Conservation (phyloP, 1,140 invertebrate species). For the Drosophila setifemur region DNA sequence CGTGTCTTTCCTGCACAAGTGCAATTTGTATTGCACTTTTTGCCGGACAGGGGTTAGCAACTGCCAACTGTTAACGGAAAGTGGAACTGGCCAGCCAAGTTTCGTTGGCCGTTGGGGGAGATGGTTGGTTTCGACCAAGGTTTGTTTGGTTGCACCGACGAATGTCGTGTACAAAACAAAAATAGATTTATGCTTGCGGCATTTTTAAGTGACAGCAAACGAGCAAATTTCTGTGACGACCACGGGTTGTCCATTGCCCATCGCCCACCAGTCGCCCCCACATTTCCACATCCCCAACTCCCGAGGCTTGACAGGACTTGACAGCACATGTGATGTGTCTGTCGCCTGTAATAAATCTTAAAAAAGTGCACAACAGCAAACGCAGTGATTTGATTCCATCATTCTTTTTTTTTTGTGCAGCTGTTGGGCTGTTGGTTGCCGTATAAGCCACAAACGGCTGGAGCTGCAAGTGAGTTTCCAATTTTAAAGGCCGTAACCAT, state of each 20-base stretch:
- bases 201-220: conserved; percentile 79
- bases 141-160: conserved; percentile 42
- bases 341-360: conserved; percentile 77
- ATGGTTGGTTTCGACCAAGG: background rate
- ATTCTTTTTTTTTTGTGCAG: conserved; percentile 18
- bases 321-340: conserved; percentile 70
- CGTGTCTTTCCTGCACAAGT: conserved; percentile 7
- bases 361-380: conserved; percentile 54
- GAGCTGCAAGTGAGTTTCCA: conserved; percentile 57
- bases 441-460: conserved; percentile 31
- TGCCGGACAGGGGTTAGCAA: conserved; percentile 26
- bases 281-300: background rate
- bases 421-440: conserved; percentile 1
- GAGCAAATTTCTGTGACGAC: conserved; percentile 65
- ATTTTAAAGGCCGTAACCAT: conserved; percentile 43
- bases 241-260: conserved; percentile 20
- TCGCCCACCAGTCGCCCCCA: background rate
- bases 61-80: conserved; percentile 9
- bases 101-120: conserved; percentile 10
- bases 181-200: conserved; percentile 79
- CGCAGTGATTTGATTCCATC: conserved; percentile 61
- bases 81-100: conserved; percentile 14
- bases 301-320: conserved; percentile 47
- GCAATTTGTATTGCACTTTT: conserved; percentile 54
- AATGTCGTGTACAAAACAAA: conserved; percentile 63